Conservation (phyloP, 2,888 invertebrate genomes). For the Anticlea derivata region DNA sequence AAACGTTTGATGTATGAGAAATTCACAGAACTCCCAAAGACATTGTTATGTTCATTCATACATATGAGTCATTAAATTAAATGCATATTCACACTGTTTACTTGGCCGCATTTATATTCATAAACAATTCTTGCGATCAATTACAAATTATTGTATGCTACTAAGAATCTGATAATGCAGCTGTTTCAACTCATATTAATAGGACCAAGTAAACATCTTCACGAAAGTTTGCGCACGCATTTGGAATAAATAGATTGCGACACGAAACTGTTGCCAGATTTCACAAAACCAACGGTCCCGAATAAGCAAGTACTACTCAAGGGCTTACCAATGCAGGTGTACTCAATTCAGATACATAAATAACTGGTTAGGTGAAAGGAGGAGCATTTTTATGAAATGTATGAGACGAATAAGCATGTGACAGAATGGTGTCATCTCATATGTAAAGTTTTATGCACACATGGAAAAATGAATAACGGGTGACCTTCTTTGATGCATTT, state of each 20-base stretch:
- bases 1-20: neutral
- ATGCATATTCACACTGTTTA: conserved; percentile 10
- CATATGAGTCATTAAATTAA: neutral
- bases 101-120: conserved; percentile 18
- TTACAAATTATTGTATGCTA: conserved; percentile 25
- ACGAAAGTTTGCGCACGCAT: conserved; percentile 24
- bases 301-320: conserved; percentile 32
- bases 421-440: conserved; percentile 9
- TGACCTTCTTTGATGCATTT: conserved; percentile 15
- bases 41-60: neutral
- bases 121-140: conserved; percentile 23
- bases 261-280: conserved; percentile 32
- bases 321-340: conserved; percentile 24
- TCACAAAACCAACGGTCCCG: conserved; percentile 33
- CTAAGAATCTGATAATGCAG: conserved; percentile 21
- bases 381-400: neutral
- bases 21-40: neutral
- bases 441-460: neutral
- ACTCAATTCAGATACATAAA: conserved; percentile 18
- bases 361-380: conserved; percentile 14
- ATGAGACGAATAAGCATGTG: conserved; percentile 1
- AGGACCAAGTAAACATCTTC: conserved; percentile 28
- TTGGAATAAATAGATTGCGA: conserved; percentile 29
- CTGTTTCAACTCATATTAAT: conserved; percentile 29
- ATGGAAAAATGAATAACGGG: conserved; percentile 10